Percentiles rank a stretch among this genome's conserved stretches.
Conservation (phyloP, 2,113 vertebrate species). For the Ophthalmolycus amberensis region DNA sequence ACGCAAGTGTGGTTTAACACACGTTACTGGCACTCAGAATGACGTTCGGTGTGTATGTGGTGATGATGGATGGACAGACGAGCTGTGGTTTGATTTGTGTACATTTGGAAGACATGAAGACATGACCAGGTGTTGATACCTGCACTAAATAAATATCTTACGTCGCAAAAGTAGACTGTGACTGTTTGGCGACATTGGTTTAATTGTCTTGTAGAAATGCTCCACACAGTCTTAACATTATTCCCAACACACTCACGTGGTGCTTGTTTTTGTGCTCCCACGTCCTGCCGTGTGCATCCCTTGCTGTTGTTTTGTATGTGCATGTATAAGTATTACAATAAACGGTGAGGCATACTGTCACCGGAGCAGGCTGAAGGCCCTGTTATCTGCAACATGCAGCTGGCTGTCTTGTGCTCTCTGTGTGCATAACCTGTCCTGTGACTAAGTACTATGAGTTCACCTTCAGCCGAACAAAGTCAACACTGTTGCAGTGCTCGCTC, state of each 20-base stretch:
- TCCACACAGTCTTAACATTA: slow-evolving; percentile 2
- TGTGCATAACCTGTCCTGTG: slow-evolving; percentile 55
- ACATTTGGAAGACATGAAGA: background rate
- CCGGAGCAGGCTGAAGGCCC: background rate
- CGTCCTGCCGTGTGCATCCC: background rate
- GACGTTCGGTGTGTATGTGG: background rate
- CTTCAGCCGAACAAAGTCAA: slow-evolving; percentile 62
- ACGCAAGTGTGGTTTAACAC: background rate
- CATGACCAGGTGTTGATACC: too few relatives aligned
- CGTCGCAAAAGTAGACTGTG: background rate
- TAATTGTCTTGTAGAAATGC: slow-evolving; percentile 2
- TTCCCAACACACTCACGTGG: background rate
- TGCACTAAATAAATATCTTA: background rate
- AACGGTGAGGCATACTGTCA: background rate
- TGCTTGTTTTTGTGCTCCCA: background rate
- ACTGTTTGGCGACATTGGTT: background rate
- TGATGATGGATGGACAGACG: background rate
- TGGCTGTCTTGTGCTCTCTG: slow-evolving; percentile 14
- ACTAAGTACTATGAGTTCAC: slow-evolving; percentile 13
- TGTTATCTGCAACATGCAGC: slow-evolving; percentile 39
- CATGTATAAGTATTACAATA: background rate
- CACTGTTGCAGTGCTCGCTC: slow-evolving; percentile 19
- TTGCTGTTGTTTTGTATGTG: background rate
- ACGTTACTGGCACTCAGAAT: too few relatives aligned
- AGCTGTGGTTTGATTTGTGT: background rate